Evolutionary conservation across 37 sponge, comb jelly and placozoan species (phyloP), one percentile per base, ranked within the genome.

Genomic region (Theonella swinhoei): DNA sequence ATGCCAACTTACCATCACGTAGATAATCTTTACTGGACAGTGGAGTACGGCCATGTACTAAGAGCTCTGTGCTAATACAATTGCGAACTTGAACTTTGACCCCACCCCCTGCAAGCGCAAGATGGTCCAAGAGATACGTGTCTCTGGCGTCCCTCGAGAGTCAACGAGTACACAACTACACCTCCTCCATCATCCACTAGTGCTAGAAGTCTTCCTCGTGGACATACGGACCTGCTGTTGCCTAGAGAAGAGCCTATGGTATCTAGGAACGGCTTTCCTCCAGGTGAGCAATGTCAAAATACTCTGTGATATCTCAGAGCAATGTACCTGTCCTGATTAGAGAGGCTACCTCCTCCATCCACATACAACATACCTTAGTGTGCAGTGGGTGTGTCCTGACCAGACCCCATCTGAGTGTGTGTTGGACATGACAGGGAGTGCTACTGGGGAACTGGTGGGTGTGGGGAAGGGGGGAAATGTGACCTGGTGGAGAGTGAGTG

Each of bases 281-380:
- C 0, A 58, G 69, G 85, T 85, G 36, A 84, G 84, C 70, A 0
- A 62, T 3, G 66, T 24, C 63, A 35, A 26, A 39, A 36, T n/a
- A n/a, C n/a, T n/a, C n/a, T n/a, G n/a, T n/a, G n/a, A n/a, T n/a
- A n/a, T n/a, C n/a, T n/a, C n/a, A n/a, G n/a, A n/a, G n/a, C n/a
- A n/a, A n/a, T n/a, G n/a, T n/a, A n/a, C n/a, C n/a, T n/a, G n/a
- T n/a, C n/a, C n/a, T n/a, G n/a, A n/a, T n/a, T n/a, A n/a, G n/a
- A n/a, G n/a, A n/a, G 61, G 81, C 77, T 20, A 62, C 81, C 24
- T 61, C 88, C 34, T 75, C 88, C 3, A 28, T 35, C 42, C n/a
- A n/a, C n/a, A n/a, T n/a, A n/a, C n/a, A n/a, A n/a, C n/a, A n/a
- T n/a, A n/a, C n/a, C 64, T 37, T 35, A 70, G 70, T 74, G 83